Conservation (phyloP, 2,113 vertebrate species). For the Stomatorhinus ivindoensis region DNA sequence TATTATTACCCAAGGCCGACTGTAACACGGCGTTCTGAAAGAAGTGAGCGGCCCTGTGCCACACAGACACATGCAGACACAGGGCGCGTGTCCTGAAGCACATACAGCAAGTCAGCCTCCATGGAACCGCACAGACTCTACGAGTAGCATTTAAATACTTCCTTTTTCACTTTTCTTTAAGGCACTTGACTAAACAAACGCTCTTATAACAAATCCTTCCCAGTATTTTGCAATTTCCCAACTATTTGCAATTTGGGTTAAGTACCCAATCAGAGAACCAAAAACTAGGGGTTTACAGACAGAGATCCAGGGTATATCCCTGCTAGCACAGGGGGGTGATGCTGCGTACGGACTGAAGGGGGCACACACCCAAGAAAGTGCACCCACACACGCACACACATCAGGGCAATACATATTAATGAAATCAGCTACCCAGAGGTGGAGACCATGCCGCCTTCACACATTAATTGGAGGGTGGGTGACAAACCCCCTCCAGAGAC, state of each 20-base stretch:
- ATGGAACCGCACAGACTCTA: not conserved
- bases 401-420: not conserved
- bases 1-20: not conserved
- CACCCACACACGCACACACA: not conserved
- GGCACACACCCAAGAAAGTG: not conserved
- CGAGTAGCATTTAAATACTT: not conserved
- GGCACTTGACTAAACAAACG: not conserved
- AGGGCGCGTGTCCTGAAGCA: not conserved
- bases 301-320: not conserved
- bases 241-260: not conserved
- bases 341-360: not conserved
- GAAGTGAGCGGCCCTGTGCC: not conserved
- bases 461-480: not conserved
- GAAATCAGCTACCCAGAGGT: not conserved
- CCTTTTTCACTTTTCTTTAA: not conserved
- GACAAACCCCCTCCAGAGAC: not conserved
- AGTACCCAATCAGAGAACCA: not conserved
- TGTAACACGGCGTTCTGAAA: not conserved
- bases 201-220: not conserved
- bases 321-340: not conserved
- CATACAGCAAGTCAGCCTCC: not conserved
- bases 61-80: not conserved
- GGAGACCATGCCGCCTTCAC: not conserved
- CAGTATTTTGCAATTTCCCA: too few relatives aligned
- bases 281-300: not conserved